These are phyloP conservation scores for Sycophila texana DNA, from an alignment of 2,888 invertebrate genomes.

Conservation along the genomic window DNA sequence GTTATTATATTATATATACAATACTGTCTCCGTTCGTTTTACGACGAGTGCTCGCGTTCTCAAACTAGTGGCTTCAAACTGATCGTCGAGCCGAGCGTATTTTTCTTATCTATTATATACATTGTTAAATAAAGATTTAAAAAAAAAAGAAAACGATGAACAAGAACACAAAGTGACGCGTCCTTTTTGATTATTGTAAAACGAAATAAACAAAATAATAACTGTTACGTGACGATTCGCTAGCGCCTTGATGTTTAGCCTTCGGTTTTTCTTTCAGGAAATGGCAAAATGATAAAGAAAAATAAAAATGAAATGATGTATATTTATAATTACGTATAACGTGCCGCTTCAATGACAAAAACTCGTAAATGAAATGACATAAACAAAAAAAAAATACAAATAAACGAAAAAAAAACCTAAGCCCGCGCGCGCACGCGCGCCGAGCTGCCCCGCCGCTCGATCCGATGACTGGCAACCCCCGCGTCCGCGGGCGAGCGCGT, in stretches of 20 bases:
- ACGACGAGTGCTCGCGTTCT: constrained; percentile 38
- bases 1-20: neutral
- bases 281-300: constrained; percentile 12
- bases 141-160: neutral
- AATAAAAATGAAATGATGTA: constrained; percentile 39
- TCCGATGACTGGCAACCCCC: neutral
- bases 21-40: neutral
- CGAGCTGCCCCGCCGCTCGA: neutral
- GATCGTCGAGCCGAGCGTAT: constrained; percentile 50
- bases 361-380: too few species aligned
- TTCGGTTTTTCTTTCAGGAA: constrained; percentile 45
- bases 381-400: constrained; percentile 42
- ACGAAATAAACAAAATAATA: constrained; percentile 30
- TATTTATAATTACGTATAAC: constrained; percentile 56
- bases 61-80: constrained; percentile 31
- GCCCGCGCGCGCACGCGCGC: constrained; percentile 31
- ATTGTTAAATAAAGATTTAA: constrained; percentile 36
- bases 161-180: constrained; percentile 42
- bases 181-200: constrained; percentile 52
- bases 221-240: constrained; percentile 52
- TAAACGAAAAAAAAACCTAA: constrained; percentile 45
- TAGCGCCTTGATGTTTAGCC: constrained; percentile 53
- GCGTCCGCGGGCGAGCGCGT: constrained; percentile 41
- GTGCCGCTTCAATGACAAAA: constrained; percentile 39
- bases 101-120: constrained; percentile 52